These are phyloP conservation scores for Chrysolina americana DNA, from an alignment of 2,888 invertebrate genomes.

Conservation along the genomic window DNA sequence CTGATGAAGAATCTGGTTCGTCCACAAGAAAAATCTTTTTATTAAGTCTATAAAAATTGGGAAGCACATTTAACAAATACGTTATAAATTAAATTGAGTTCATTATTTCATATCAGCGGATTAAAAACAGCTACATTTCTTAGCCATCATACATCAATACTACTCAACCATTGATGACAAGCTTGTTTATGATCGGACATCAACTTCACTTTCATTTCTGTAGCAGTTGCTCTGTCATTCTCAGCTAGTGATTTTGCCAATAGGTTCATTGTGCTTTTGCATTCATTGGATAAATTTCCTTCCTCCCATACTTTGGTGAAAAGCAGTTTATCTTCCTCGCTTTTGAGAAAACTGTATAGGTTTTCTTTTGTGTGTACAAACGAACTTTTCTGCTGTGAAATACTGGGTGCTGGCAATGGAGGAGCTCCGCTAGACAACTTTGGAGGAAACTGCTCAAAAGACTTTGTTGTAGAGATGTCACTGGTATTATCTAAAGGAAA, in stretches of 20 bases:
- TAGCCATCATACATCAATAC: constrained; percentile 23
- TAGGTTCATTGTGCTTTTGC: constrained; percentile 31
- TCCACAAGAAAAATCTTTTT: too few relatives aligned
- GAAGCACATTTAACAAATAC: too few relatives aligned
- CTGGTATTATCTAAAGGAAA: constrained; percentile 54
- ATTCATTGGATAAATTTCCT: constrained; percentile 36
- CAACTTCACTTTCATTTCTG: constrained; percentile 26
- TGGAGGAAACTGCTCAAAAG: constrained; percentile 28
- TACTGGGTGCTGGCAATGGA: constrained; percentile 11
- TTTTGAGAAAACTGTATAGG: constrained; percentile 32
- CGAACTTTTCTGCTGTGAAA: constrained; percentile 20
- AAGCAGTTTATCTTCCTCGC: constrained; percentile 30
- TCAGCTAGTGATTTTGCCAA: constrained; percentile 38
- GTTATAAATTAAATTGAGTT: too few relatives aligned
- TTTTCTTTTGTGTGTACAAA: constrained; percentile 28
- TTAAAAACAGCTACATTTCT: too few relatives aligned
- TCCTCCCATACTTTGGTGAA: constrained; percentile 40
- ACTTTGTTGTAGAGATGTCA: constrained; percentile 26
- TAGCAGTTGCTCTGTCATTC: constrained; percentile 34
- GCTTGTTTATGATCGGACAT: constrained; percentile 25
- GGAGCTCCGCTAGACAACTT: constrained; percentile 28
- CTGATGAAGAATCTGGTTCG: too few relatives aligned
- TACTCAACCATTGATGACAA: constrained; percentile 34
- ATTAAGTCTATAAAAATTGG: too few relatives aligned
- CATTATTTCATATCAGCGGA: too few relatives aligned